Evolutionary conservation across 2,113 vertebrate species (phyloP), one percentile per base, ranked within the genome.

Genomic region (Scomber colias): DNA sequence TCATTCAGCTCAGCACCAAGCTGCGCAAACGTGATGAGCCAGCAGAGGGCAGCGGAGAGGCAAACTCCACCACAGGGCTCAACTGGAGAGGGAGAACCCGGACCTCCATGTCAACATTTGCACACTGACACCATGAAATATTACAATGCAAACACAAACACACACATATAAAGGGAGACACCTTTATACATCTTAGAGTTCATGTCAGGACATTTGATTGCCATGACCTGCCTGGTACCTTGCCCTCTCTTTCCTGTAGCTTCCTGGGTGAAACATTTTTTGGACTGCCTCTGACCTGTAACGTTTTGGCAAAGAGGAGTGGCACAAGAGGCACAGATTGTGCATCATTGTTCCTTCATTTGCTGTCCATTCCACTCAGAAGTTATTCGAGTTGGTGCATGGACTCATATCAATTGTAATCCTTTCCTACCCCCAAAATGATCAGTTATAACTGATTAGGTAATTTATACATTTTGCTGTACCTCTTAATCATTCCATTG

Each of bases 1-100:
- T 98, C 84, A 95, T 97, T 90, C 95, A 96, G 90, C 95, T 99
- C 66, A 94, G 96, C 90, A 95, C 96, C 0, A 96, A 94, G 88
- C 95, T 98, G 91, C 97, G 96, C 83, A 97, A 97, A 93, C 97
- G 97, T 65, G 97, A 98, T 46, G 97, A 98, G 84, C 84, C 96
- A 0, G 90, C 92, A 0, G 97, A 99, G 86, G 93, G 90, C 46
- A 87, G 84, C 0, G 93, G 86, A 0, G 97, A 98, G 77, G 79
- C 91, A 0, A 93, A 93, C 49, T 91, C 89, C 64, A 27, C 85
- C 50, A 89, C 95, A 0, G 96, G 96, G 31, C 92, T 97, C 57
- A 95, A 89, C 93, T 97, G 97, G 95, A 95, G 87, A 88, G 92
- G 96, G 21, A 95, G 96, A 90, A 90, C 92, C 83, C 94, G 96